phyloP scores from a whole-genome alignment of 2,113 vertebrate genomes.

The Sorex araneus region DNA sequence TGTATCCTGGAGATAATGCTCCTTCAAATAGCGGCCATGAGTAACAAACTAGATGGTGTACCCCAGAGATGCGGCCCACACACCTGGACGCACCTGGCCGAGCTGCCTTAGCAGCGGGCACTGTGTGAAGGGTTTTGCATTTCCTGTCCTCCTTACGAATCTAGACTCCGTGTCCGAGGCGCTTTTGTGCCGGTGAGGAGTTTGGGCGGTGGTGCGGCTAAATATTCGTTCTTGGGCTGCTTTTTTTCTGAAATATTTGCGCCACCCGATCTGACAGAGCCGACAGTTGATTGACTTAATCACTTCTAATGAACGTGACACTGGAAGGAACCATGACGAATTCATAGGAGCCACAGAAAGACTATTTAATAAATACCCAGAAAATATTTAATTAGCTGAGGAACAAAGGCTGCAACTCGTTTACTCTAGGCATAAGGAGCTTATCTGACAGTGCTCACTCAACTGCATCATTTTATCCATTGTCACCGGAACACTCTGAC shows the following conservation, averaged over 20 bases:
- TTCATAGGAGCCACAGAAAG: background rate
- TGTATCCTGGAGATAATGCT: background rate
- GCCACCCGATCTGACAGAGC: background rate
- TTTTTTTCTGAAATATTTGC: slow-evolving; percentile 56
- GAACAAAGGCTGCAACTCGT: slow-evolving; percentile 22
- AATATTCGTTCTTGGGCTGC: background rate
- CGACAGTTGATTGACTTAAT: slow-evolving; percentile 32
- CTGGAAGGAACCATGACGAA: slow-evolving; percentile 3
- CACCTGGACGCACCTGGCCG: background rate
- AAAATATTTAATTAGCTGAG: slow-evolving; percentile 33
- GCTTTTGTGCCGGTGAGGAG: slow-evolving; percentile 31
- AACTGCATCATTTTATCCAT: background rate
- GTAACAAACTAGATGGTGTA: background rate
- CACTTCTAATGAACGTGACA: slow-evolving; percentile 23
- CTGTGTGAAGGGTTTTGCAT: background rate
- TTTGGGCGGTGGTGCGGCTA: background rate
- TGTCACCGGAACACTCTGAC: background rate
- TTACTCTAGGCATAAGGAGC: background rate
- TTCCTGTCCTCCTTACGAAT: background rate
- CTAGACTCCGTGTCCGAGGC: background rate
- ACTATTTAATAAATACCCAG: slow-evolving; percentile 18
- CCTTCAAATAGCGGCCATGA: background rate
- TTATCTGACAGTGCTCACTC: background rate
- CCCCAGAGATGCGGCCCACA: background rate
- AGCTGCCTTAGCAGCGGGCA: fast-evolving